A percentile compares a stretch with the other conserved stretches of the same genome.
Conservation (phyloP, 1,140 invertebrate species). For the Coenobita brevimanus region DNA sequence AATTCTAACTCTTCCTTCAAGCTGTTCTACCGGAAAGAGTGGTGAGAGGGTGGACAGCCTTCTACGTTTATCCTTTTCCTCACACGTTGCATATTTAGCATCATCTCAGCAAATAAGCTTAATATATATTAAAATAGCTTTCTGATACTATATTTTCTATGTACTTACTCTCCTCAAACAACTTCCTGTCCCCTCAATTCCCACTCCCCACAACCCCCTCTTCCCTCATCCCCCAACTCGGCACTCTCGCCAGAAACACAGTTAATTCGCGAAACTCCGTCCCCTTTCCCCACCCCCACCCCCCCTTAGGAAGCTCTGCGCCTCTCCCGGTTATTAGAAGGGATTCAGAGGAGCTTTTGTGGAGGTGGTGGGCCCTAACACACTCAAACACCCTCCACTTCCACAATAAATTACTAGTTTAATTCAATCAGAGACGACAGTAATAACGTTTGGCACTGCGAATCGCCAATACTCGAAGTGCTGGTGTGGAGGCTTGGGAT, state of each 20-base stretch:
- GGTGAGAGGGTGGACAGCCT: too few species aligned
- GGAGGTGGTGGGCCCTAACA: slow-evolving; percentile 41
- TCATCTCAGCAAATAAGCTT: too few species aligned
- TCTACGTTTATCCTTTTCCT: too few species aligned
- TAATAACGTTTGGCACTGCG: slow-evolving; percentile 56
- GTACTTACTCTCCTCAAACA: background rate
- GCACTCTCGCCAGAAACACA: background rate
- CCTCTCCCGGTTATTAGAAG: slow-evolving; percentile 43
- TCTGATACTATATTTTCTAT: too few species aligned
- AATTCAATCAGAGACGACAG: slow-evolving; percentile 52
- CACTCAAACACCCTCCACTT: slow-evolving; percentile 48
- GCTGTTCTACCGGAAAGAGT: too few species aligned
- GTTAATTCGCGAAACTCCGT: slow-evolving; percentile 21
- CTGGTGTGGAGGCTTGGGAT: slow-evolving; percentile 7
- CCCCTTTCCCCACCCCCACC: too few species aligned
- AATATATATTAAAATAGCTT: too few species aligned
- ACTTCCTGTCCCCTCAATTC: background rate
- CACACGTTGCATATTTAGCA: too few species aligned
- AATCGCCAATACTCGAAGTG: slow-evolving; percentile 56
- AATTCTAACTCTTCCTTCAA: too few species aligned
- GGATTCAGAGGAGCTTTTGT: slow-evolving; percentile 58
- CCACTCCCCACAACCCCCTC: background rate
- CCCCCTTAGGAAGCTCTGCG: background rate
- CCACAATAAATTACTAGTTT: slow-evolving; percentile 58
- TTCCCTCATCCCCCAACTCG: background rate